Percentiles rank a stretch among this genome's conserved stretches.
Evolutionary conservation across 2,888 invertebrate genomes (phyloP).

Genomic region (Barypeithes pellucidus): DNA sequence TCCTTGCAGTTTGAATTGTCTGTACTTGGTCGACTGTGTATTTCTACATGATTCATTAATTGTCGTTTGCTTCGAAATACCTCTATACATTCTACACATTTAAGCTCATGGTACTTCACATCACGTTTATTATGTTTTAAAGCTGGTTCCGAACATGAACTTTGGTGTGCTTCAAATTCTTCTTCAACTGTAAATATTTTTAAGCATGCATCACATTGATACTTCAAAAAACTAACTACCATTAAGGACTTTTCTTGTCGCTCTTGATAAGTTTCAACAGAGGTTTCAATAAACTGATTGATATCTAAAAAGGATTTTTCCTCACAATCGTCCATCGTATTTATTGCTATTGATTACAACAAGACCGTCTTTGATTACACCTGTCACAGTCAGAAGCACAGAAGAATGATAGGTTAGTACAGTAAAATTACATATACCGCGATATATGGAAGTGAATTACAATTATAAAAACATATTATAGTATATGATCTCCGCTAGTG

Average conservation of each 20-base stretch:
- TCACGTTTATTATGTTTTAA: background rate
- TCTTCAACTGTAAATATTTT: background rate
- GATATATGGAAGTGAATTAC: too few species aligned
- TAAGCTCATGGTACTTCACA: constrained; percentile 1
- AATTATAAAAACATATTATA: too few species aligned
- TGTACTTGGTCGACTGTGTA: background rate
- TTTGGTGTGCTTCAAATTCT: constrained; percentile 11
- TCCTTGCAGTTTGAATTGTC: background rate
- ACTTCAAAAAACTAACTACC: background rate
- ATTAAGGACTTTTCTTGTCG: constrained; percentile 9
- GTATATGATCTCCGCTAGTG: too few species aligned
- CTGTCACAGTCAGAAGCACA: too few species aligned
- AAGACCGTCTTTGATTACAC: too few species aligned
- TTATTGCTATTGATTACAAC: too few species aligned
- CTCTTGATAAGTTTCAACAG: background rate
- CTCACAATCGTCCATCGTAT: background rate
- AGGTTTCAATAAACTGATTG: constrained; percentile 31
- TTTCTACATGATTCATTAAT: constrained; percentile 14
- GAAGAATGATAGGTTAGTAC: background rate
- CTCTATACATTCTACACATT: constrained; percentile 14
- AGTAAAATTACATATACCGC: background rate
- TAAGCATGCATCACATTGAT: background rate
- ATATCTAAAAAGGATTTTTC: constrained; percentile 27
- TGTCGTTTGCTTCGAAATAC: constrained; percentile 15
- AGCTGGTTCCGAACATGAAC: background rate